A percentile compares a stretch with the other conserved stretches of the same genome.
Evolutionary conservation across 2,113 vertebrate genomes (phyloP).

Genomic region (Microcebus lehilahytsara): DNA sequence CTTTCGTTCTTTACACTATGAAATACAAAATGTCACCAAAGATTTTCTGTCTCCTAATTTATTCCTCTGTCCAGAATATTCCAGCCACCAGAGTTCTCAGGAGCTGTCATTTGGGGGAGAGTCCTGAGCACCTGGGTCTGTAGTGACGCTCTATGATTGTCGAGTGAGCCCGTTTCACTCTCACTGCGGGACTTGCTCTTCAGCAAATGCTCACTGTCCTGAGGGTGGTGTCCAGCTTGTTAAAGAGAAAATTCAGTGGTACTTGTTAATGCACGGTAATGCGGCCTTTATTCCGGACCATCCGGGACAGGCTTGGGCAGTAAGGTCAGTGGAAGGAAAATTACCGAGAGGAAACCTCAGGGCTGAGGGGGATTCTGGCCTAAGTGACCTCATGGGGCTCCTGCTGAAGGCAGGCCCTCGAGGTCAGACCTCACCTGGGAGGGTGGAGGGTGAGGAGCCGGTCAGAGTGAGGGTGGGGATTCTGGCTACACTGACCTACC

Average conservation of each 20-base stretch:
- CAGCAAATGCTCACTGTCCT: neutral
- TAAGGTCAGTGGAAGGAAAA: neutral
- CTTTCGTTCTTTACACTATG: neutral
- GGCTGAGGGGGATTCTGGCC: neutral
- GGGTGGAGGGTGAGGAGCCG: neutral
- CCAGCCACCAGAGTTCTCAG: neutral
- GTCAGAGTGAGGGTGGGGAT: neutral
- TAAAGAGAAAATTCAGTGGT: neutral
- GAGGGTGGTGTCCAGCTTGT: neutral
- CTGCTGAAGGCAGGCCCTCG: neutral
- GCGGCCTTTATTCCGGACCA: neutral
- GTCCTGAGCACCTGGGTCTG: neutral
- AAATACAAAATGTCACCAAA: no score
- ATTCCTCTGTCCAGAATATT: neutral
- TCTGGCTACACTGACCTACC: no score
- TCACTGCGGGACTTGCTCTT: fast-evolving
- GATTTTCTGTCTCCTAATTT: neutral
- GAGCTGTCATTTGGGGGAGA: neutral
- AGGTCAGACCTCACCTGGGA: neutral
- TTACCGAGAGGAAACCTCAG: neutral
- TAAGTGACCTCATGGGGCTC: neutral
- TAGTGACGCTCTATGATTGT: fast-evolving
- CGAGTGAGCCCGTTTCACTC: neutral
- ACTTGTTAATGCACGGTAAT: no score
- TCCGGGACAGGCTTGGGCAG: neutral